Conservation (phyloP, 2,113 vertebrate species). For the Cavia aperea region DNA sequence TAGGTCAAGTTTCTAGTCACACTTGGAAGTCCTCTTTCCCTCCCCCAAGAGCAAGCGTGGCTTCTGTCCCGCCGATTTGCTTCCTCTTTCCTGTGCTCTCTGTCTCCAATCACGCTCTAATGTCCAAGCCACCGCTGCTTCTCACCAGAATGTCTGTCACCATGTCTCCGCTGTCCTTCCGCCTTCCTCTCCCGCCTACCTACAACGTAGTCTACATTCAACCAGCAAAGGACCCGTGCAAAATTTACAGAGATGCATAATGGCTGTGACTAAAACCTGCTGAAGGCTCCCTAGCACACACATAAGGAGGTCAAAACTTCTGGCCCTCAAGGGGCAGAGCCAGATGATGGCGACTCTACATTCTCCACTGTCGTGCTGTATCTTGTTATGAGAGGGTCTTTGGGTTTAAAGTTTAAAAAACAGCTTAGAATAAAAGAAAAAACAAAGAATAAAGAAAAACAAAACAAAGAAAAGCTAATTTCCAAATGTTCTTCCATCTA, state of each 20-base stretch:
- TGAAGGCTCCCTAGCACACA: neutral
- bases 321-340: neutral
- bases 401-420: neutral
- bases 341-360: neutral
- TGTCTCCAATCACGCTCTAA: neutral
- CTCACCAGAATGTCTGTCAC: neutral
- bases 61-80: neutral
- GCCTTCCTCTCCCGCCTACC: neutral
- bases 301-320: neutral
- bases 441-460: neutral
- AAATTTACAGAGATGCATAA: neutral
- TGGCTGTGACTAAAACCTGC: neutral
- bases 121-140: too few relatives aligned
- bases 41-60: neutral
- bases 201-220: too few relatives aligned
- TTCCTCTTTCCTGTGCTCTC: neutral
- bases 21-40: fast-evolving
- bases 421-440: neutral
- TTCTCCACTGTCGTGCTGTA: neutral
- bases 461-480: neutral
- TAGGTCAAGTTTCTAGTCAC: neutral
- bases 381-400: neutral
- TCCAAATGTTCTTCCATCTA: neutral
- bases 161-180: too few relatives aligned
- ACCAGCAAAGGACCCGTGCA: fast-evolving